Conservation (phyloP, 2,888 invertebrate species). For the Microplitis deprimator region DNA sequence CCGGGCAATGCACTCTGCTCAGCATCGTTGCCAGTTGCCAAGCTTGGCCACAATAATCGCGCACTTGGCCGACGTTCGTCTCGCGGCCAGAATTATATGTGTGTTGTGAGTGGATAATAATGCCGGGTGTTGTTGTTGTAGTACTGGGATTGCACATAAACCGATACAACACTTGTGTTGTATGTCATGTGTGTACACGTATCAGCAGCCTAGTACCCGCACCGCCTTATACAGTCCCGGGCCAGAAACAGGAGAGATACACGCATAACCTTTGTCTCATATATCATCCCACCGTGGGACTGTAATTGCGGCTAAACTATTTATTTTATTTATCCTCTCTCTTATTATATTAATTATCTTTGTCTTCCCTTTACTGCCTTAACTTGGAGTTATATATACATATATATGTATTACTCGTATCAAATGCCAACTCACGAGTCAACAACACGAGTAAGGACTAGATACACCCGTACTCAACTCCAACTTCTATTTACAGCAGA, state of each 20-base stretch:
- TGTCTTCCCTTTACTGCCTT: neutral
- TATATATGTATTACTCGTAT: no score
- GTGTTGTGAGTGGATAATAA: neutral
- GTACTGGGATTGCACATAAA: neutral
- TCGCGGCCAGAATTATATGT: conserved; percentile 33
- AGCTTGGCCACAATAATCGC: conserved; percentile 54
- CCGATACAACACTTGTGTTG: neutral
- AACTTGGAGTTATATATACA: neutral
- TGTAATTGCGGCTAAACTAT: conserved; percentile 16
- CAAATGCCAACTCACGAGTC: no score
- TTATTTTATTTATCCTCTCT: conserved; percentile 14
- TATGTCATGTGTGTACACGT: neutral
- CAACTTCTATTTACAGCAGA: neutral
- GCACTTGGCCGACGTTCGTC: conserved; percentile 48
- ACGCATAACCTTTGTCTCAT: conserved; percentile 26
- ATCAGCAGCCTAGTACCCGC: conserved; percentile 20
- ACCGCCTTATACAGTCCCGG: conserved; percentile 38
- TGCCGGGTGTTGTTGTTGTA: neutral
- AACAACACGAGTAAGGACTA: no score
- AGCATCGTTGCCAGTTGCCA: conserved; percentile 53
- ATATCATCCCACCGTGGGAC: conserved; percentile 14
- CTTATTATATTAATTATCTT: neutral
- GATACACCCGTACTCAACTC: no score
- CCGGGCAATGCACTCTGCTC: conserved; percentile 66
- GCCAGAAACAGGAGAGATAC: conserved; percentile 29